Evolutionary conservation across 2,888 invertebrate species (phyloP), one percentile per base, ranked within the genome.

Genomic region (Caenorhabditis sp.): DNA sequence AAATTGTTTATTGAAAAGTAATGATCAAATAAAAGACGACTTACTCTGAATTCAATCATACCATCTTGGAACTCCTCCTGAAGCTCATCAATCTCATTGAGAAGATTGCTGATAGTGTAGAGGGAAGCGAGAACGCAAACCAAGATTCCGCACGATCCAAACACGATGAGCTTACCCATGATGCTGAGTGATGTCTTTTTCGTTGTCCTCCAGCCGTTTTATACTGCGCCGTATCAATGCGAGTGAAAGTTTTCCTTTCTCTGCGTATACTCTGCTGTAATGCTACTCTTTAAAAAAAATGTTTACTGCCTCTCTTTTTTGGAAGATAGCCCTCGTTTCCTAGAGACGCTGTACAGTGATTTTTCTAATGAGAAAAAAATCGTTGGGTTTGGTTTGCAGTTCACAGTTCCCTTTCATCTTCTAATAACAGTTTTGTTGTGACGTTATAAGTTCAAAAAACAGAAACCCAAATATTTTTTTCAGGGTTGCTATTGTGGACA

Each of bases 401-500:
- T n/a, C n/a, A n/a, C n/a, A n/a, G n/a, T n/a, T n/a, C n/a, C n/a
- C n/a, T n/a, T n/a, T n/a, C n/a, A n/a, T n/a, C n/a, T n/a, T n/a
- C n/a, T n/a, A n/a, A n/a, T n/a, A n/a, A n/a, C n/a, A n/a, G n/a
- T n/a, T n/a, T 46, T 32, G 24, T 37, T 8, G 22, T 46, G 56
- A 58, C 56, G 43, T 45, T 32, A 20, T 22, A 32, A 58, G 43
- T 20, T 45, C 45, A 58, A 22, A 20, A 59, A 46, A 15, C 20
- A 7, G n/a, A n/a, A n/a, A n/a, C n/a, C n/a, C n/a, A n/a, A n/a
- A n/a, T n/a, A n/a, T n/a, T n/a, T n/a, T n/a, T n/a, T 78, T 41
- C 52, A 82, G 75, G 56, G 53, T 9, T 85, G 85, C 53, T 83
- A 79, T 39, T 85, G 85, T 41, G 82, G 80, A n/a, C 75, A 78